These are phyloP conservation scores for Neodiprion lecontei DNA, from an alignment of 1,140 invertebrate species.

Conservation along the genomic window DNA sequence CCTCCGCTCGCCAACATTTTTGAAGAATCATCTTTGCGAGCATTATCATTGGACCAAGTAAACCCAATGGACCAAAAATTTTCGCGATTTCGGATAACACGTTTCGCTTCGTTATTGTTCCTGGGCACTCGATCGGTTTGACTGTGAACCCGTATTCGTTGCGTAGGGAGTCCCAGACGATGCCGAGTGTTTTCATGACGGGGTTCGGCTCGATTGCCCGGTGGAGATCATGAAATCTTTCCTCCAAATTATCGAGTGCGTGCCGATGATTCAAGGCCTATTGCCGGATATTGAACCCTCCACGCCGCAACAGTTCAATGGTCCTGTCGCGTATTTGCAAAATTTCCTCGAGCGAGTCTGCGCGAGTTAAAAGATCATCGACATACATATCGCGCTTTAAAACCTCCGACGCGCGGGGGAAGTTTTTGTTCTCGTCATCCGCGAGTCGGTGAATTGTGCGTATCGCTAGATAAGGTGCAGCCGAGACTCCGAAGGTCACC, in stretches of 20 bases:
- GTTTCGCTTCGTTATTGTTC: background rate
- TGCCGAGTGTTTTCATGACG: too few relatives aligned
- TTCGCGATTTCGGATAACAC: background rate
- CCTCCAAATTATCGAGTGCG: conserved; percentile 31
- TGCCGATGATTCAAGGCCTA: conserved; percentile 40
- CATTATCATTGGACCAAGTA: conserved; percentile 39
- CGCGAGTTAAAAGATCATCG: conserved; percentile 57
- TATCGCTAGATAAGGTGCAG: conserved; percentile 40
- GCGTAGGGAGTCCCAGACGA: too few relatives aligned
- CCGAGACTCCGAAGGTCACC: conserved; percentile 51
- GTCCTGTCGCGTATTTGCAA: conserved; percentile 32
- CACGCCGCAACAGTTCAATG: conserved; percentile 31
- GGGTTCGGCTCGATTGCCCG: too few relatives aligned
- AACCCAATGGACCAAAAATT: conserved; percentile 17
- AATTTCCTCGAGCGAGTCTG: conserved; percentile 38
- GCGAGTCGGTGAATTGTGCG: conserved; percentile 41
- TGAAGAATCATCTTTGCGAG: conserved; percentile 44
- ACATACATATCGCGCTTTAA: conserved; percentile 51
- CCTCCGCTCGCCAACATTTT: conserved; percentile 31
- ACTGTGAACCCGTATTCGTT: conserved; percentile 11
- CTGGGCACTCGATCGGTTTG: background rate
- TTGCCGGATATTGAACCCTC: conserved; percentile 40
- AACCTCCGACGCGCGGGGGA: conserved; percentile 33
- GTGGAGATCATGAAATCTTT: background rate
- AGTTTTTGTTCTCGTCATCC: conserved; percentile 31